Evolutionary conservation across 2,888 invertebrate genomes (phyloP).

Genomic region (Acanthosoma haemorrhoidale): DNA sequence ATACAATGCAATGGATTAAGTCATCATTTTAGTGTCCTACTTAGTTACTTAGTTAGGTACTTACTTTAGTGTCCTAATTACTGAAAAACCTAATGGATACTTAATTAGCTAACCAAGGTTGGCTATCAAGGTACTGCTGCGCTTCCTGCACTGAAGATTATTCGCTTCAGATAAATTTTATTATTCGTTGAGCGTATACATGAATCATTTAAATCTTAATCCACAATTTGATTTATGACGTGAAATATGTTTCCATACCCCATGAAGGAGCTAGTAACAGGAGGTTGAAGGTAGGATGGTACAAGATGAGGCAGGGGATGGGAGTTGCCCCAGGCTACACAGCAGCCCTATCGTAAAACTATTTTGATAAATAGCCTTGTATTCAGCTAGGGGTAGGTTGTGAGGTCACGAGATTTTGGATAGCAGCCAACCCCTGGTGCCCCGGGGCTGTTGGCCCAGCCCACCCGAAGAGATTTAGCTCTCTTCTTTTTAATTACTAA

Average conservation of each 20-base stretch:
- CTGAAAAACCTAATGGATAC: too few relatives aligned
- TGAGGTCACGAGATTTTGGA: neutral
- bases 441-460: neutral
- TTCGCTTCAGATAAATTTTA: too few relatives aligned
- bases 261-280: neutral
- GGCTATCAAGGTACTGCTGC: too few relatives aligned
- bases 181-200: too few relatives aligned
- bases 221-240: too few relatives aligned
- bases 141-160: too few relatives aligned
- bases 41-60: too few relatives aligned
- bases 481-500: neutral
- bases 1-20: too few relatives aligned
- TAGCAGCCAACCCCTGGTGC: neutral
- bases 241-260: neutral
- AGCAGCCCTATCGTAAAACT: neutral
- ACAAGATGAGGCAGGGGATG: neutral
- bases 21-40: too few relatives aligned
- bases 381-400: neutral
- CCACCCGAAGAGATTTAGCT: neutral
- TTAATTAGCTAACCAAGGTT: too few relatives aligned
- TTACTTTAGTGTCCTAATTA: too few relatives aligned
- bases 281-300: neutral
- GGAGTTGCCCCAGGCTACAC: neutral
- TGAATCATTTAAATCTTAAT: too few relatives aligned
- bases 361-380: slow-evolving; percentile 3